These are phyloP conservation scores for Lophius americanus DNA, from an alignment of 2,797 vertebrate species.

Conservation along the genomic window DNA sequence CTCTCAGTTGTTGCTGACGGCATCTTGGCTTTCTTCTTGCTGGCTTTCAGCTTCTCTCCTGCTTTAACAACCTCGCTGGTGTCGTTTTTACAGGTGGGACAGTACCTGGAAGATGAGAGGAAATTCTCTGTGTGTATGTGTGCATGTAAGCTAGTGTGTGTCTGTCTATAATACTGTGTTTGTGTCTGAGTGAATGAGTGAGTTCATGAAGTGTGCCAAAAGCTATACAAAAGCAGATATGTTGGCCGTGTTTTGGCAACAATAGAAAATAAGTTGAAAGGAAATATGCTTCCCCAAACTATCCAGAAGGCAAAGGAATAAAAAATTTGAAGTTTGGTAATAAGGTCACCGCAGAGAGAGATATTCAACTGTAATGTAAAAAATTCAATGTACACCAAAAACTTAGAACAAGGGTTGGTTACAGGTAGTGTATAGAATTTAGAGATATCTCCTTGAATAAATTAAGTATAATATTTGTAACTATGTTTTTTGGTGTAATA, in stretches of 20 bases:
- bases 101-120: conserved; percentile 86
- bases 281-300: neutral
- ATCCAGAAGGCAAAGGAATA: conserved; percentile 2
- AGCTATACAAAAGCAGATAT: neutral
- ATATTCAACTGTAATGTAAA: too few relatives aligned
- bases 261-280: neutral
- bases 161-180: too few relatives aligned
- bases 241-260: neutral
- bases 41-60: conserved; percentile 96
- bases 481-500: too few relatives aligned
- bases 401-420: neutral
- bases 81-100: conserved; percentile 99
- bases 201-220: neutral
- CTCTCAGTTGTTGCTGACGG: conserved; percentile 97
- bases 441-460: too few relatives aligned
- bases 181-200: neutral
- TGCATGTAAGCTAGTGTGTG: neutral
- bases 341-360: too few relatives aligned
- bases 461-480: too few relatives aligned
- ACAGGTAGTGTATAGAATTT: neutral
- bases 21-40: conserved; percentile 99
- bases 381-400: too few relatives aligned
- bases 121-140: conserved; percentile 2
- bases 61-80: conserved; percentile 97
- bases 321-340: too few relatives aligned